Evolutionary conservation across 2,888 invertebrate genomes (phyloP).

Genomic region (Cheiracanthium punctorium): DNA sequence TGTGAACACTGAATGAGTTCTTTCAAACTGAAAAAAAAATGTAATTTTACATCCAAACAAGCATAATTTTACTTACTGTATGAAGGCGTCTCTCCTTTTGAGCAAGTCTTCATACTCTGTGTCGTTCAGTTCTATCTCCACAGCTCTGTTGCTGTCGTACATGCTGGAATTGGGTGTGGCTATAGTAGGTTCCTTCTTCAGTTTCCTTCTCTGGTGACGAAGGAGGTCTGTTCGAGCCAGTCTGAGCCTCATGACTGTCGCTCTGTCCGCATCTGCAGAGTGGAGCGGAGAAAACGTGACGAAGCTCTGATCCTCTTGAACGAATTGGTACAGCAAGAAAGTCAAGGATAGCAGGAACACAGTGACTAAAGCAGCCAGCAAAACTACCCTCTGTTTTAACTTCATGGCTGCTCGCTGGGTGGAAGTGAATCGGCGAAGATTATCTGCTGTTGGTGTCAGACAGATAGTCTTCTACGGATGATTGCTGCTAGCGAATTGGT

Average conservation of each 20-base stretch:
- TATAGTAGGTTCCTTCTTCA: neutral
- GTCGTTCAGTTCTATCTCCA: conserved; percentile 31
- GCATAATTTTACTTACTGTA: neutral
- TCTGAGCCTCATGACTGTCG: neutral
- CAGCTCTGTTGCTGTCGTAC: conserved; percentile 45
- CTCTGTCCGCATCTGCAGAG: neutral
- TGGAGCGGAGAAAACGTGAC: neutral
- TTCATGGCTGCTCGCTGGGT: neutral
- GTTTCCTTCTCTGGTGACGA: neutral
- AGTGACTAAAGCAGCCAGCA: neutral
- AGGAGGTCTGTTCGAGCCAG: neutral
- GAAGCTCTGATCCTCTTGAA: neutral
- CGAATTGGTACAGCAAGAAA: neutral
- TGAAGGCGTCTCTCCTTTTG: neutral
- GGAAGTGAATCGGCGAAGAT: too few species aligned
- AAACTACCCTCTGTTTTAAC: neutral
- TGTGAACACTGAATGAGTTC: too few species aligned
- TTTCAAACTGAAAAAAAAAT: too few species aligned
- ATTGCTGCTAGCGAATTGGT: too few species aligned
- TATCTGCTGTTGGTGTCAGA: too few species aligned
- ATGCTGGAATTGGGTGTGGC: neutral
- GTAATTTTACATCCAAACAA: too few species aligned
- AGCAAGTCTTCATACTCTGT: conserved; percentile 19
- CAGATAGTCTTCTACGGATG: too few species aligned
- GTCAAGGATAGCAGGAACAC: neutral